These are phyloP conservation scores for Sus scrofa DNA, from an alignment of 2,113 vertebrate genomes.

Conservation along the genomic window DNA sequence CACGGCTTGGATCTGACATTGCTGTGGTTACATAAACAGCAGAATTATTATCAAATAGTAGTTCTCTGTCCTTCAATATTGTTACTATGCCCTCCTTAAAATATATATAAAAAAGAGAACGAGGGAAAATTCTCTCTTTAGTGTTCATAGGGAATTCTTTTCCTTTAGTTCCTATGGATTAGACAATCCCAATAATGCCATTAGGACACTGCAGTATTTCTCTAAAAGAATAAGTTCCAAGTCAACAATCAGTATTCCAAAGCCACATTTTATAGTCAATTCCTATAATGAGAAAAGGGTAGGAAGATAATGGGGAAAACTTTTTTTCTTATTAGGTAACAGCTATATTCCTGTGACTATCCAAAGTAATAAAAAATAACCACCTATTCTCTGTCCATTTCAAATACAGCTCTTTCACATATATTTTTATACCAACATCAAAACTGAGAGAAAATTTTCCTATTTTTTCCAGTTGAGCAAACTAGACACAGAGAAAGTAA, in stretches of 20 bases:
- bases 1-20: no score
- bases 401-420: background rate
- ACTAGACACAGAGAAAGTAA: background rate
- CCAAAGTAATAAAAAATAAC: background rate
- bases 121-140: background rate
- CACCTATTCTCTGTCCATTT: background rate
- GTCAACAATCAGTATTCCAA: background rate
- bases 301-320: background rate
- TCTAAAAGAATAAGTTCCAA: background rate
- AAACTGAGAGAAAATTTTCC: background rate
- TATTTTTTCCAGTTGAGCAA: background rate
- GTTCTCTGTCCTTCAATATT: background rate
- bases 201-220: background rate
- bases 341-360: background rate
- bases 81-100: background rate
- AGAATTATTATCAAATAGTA: background rate
- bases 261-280: background rate
- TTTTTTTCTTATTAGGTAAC: background rate
- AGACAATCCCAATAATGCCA: background rate
- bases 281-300: background rate
- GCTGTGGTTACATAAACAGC: background rate
- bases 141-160: background rate
- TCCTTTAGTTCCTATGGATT: background rate
- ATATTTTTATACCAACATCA: background rate
- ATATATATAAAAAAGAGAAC: background rate